Base-by-base conservation (phyloP, 1,140 invertebrate genomes). In the Lucilia sericata region DNA sequence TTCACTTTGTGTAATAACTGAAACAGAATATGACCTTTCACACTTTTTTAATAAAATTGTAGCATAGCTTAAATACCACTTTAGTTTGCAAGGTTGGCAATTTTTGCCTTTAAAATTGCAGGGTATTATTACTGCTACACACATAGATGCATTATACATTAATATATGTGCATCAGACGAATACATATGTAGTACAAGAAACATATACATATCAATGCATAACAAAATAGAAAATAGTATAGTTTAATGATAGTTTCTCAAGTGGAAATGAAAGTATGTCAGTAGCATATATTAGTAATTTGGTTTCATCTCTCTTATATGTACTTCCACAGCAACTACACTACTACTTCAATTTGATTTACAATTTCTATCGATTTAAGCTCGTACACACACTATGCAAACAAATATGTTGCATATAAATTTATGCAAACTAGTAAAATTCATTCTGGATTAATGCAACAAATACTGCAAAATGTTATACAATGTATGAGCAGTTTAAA, bases 261-360 rank as follows among this genome's bases (percentile, higher is more conserved):
- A 70, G 65, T 70, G 65, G 65, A 70, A 70, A 70, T 70, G 65
- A 70, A 70, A 21, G n/a, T 70, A 70, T 70, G 65, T 70, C 65
- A 70, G 65, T 70, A 21, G 65, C 21, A 70, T 70, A 21, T 70
- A 70, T 70, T 70, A 70, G 65, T 70, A 70, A 70, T 70, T 70
- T 70, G 5, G 65, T 60, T 60, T 60, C 55, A 60, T 60, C n/a
- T 60, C 14, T 60, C 55, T 60, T n/a, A n/a, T 14, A 60, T 17
- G 7, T n/a, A 17, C 14, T 60, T 60, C 55, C 25, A 30, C 1
- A 2, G 25, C 25, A 30, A 30, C 1, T 30, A 30, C 25, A 30
- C 25, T 17, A n/a, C n/a, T 60, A 60, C n/a, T 60, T n/a, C 12
- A 60, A n/a, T 60, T 12, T 60, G 55, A 60, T 60, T 60, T 60